Evolutionary conservation across 2,888 invertebrate species (phyloP), one percentile per base, ranked within the genome.

Genomic region (Phaonia tiefii): DNA sequence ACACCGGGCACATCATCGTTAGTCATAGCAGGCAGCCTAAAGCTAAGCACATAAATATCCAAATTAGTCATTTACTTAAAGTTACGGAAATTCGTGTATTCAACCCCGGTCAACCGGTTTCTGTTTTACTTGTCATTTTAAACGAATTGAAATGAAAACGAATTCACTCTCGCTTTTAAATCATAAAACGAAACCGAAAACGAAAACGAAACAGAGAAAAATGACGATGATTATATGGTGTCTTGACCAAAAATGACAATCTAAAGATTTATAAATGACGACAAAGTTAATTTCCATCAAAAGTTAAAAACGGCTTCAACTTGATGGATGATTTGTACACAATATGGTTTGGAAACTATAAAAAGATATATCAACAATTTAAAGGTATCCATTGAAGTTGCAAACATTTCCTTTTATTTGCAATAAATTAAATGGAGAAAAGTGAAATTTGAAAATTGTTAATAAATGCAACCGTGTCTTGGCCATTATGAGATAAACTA

Each of bases 61-160:
- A 60, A 56, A 60, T 60, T 60, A 60, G 60, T 39, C 17, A 39
- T 39, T 60, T 20, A 39, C 8, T 17, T 60, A 31, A 31, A 37
- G 60, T 37, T 39, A 37, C n/a, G n/a, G n/a, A n/a, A n/a, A n/a
- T 54, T 54, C 54, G 25, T 22, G 1, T 54, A 11, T 54, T 54
- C 7, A 25, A 15, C 15, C 49, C 2, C n/a, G 17, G 37, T 8
- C 39, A 60, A 60, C 60, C 37, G 39, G 60, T 60, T 60, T 13
- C 0, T 31, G 25, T 8, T 46, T 46, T 15, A n/a, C n/a, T n/a
- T 22, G 22, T 51, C 22, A 22, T 54, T 25, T 25, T 11, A 11
- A 25, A 1, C 8, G 2, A 54, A 11, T 13, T 22, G 26, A 58
- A 54, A 25, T 22, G 37, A 58, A 58, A 15, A 58, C 13, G 8